Conservation (phyloP, 2,888 invertebrate species). For the Sminthurinus aureus region DNA sequence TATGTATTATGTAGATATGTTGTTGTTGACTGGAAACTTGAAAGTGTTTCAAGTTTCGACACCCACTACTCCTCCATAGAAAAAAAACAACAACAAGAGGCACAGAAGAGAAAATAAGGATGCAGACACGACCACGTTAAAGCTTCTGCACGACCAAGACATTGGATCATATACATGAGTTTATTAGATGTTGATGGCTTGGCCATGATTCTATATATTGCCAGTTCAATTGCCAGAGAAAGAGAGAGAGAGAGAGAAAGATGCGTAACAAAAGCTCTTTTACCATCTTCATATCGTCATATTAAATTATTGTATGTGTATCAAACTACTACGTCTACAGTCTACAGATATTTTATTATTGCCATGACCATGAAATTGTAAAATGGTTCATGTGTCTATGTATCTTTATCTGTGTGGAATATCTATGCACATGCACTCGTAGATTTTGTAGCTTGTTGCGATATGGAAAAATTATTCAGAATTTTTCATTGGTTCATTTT, state of each 20-base stretch:
- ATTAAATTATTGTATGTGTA: too few species aligned
- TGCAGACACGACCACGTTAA: not conserved
- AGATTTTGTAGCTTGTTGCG: too few species aligned
- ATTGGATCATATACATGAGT: constrained; percentile 7
- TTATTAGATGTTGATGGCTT: constrained; percentile 23
- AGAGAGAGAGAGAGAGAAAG: not conserved
- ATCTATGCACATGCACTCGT: too few species aligned
- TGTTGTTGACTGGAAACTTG: constrained; percentile 13
- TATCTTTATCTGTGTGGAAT: too few species aligned
- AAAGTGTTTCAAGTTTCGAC: constrained; percentile 42
- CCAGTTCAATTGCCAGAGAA: too few species aligned
- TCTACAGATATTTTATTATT: too few species aligned
- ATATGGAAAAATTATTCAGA: not conserved
- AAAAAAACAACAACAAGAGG: not conserved
- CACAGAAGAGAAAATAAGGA: not conserved
- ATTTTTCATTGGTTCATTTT: not conserved
- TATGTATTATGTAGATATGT: not conserved
- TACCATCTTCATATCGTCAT: not conserved
- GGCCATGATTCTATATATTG: constrained; percentile 9
- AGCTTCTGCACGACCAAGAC: not conserved
- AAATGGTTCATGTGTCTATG: too few species aligned
- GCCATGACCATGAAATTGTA: too few species aligned
- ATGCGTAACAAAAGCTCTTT: constrained; percentile 2
- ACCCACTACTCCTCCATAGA: constrained; percentile 30
- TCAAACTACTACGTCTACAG: too few species aligned